Evolutionary conservation across 64 coral and sea anemone species (phyloP).

Genomic region (Montipora sp.): DNA sequence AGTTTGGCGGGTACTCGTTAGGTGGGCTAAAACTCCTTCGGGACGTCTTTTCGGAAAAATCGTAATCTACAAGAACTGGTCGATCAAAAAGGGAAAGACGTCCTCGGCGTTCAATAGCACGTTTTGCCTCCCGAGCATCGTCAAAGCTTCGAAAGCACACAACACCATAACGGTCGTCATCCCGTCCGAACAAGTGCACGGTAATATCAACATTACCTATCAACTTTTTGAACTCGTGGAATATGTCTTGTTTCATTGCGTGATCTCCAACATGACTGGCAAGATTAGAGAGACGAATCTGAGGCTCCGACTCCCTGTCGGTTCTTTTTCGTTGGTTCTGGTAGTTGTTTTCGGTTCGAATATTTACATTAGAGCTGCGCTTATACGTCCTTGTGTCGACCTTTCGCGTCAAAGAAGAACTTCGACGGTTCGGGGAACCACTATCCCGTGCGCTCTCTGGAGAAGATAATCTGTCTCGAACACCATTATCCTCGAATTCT

Average conservation of each 20-base stretch:
- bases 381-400: conserved; percentile 97
- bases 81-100: conserved; percentile 86
- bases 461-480: conserved; percentile 92
- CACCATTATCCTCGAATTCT: conserved; percentile 91
- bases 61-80: conserved; percentile 83
- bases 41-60: conserved; percentile 82
- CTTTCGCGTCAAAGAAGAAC: conserved; percentile 94
- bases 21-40: conserved; percentile 77
- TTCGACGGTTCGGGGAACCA: conserved; percentile 89
- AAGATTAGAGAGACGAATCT: conserved; percentile 94
- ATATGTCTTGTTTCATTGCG: conserved; percentile 87
- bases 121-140: conserved; percentile 88
- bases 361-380: conserved; percentile 85
- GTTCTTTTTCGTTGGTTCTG: conserved; percentile 84
- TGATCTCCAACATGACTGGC: conserved; percentile 85
- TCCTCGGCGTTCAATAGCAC: conserved; percentile 91
- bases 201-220: conserved; percentile 77
- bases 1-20: conserved; percentile 71
- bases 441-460: conserved; percentile 94
- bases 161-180: conserved; percentile 94
- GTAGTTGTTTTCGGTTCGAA: conserved; percentile 92
- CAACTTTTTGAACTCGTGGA: conserved; percentile 99
- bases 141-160: conserved; percentile 96
- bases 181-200: conserved; percentile 92
- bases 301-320: conserved; percentile 87